Evolutionary conservation across 2,888 invertebrate genomes (phyloP).

Genomic region (Caenorhabditis doughertyi): DNA sequence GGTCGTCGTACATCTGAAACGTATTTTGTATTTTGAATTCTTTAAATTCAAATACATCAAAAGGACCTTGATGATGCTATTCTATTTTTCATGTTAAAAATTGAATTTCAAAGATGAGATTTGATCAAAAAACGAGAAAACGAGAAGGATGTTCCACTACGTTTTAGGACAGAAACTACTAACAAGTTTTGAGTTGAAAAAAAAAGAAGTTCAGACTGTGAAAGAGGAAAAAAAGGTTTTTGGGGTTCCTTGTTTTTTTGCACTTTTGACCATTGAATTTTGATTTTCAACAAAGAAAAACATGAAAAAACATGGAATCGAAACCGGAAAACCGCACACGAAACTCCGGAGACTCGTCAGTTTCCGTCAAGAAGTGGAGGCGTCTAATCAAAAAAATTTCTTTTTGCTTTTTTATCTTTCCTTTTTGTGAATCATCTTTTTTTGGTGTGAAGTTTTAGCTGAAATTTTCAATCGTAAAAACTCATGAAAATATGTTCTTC

Average conservation of each 20-base stretch:
- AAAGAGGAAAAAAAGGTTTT: no score
- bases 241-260: slow-evolving; percentile 1
- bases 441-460: no score
- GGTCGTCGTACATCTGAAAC: slow-evolving; percentile 65
- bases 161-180: slow-evolving; percentile 2
- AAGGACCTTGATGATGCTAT: slow-evolving; percentile 18
- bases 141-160: slow-evolving; percentile 10
- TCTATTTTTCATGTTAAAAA: slow-evolving; percentile 12
- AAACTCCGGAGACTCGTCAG: slow-evolving; percentile 21
- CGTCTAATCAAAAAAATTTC: slow-evolving; percentile 11
- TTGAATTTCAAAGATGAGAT: slow-evolving; percentile 2
- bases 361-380: slow-evolving; percentile 7
- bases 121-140: neutral
- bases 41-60: neutral
- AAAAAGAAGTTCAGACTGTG: neutral
- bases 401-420: neutral
- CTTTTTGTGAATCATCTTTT: neutral
- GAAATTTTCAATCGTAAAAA: no score
- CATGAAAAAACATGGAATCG: slow-evolving; percentile 8
- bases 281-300: slow-evolving; percentile 12
- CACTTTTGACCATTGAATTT: slow-evolving; percentile 19
- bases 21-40: neutral
- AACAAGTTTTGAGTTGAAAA: neutral
- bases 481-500: no score
- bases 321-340: slow-evolving; percentile 28